Evolutionary conservation across 2,113 vertebrate species (phyloP).

Genomic region (Lasiurus borealis): DNA sequence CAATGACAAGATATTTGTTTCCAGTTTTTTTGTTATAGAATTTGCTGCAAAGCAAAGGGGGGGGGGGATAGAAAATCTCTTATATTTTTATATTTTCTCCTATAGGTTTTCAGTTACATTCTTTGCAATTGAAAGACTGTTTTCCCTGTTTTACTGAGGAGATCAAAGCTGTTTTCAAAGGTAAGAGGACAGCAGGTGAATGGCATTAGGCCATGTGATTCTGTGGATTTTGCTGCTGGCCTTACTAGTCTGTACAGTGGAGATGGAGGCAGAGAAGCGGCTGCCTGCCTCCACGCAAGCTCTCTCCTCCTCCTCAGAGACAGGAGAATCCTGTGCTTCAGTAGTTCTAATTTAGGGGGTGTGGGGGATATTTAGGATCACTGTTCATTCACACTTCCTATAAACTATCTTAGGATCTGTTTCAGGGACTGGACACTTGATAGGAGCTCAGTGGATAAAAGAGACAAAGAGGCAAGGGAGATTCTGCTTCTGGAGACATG

Average conservation of each 20-base stretch:
- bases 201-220: neutral
- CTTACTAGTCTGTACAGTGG: neutral
- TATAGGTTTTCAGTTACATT: constrained; percentile 49
- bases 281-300: neutral
- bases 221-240: neutral
- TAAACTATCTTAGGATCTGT: neutral
- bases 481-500: neutral
- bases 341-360: neutral
- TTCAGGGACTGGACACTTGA: constrained; percentile 14
- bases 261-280: neutral
- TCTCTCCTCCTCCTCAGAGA: neutral
- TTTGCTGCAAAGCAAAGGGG: constrained; percentile 62
- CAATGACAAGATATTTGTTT: constrained; percentile 64
- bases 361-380: neutral
- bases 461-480: neutral
- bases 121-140: constrained; percentile 44
- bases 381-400: neutral
- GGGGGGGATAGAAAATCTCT: constrained; percentile 12
- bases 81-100: constrained; percentile 58
- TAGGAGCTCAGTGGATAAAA: neutral
- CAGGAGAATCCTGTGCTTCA: neutral
- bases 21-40: constrained; percentile 57
- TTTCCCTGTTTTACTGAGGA: constrained; percentile 34
- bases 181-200: neutral
- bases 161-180: constrained; percentile 43